Evolutionary conservation across 1,140 invertebrate species (phyloP).

Genomic region (Asobara japonica): DNA sequence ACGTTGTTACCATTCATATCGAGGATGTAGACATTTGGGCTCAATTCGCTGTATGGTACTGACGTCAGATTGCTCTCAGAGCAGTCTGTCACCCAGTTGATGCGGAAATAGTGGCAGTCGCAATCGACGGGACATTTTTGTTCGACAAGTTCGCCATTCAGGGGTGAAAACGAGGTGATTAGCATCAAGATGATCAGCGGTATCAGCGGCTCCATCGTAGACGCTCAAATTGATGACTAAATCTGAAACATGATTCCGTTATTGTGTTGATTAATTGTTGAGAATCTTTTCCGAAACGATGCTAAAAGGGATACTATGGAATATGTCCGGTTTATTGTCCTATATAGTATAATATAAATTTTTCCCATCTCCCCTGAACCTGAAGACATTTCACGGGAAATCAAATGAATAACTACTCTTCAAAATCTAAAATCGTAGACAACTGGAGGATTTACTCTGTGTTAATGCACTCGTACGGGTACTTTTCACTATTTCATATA

Average conservation of each 20-base stretch:
- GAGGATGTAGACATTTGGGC: slow-evolving; percentile 75
- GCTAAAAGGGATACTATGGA: too few species aligned
- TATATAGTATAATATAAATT: too few species aligned
- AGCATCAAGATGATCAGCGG: not conserved
- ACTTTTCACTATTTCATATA: too few species aligned
- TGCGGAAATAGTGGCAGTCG: slow-evolving; percentile 79
- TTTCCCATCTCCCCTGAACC: too few species aligned
- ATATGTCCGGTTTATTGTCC: too few species aligned
- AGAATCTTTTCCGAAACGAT: too few species aligned
- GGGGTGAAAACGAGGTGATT: not conserved
- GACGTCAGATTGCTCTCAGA: slow-evolving; percentile 79
- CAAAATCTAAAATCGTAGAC: too few species aligned
- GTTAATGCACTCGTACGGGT: too few species aligned
- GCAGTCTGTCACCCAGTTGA: slow-evolving; percentile 81
- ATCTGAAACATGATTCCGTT: not conserved
- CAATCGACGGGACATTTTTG: slow-evolving; percentile 77
- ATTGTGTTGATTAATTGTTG: not conserved
- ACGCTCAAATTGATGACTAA: not conserved
- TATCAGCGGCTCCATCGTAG: not conserved
- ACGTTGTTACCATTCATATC: slow-evolving; percentile 78
- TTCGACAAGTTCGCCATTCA: slow-evolving; percentile 72
- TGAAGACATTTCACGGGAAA: too few species aligned
- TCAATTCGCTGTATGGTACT: slow-evolving; percentile 75
- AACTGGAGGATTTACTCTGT: too few species aligned
- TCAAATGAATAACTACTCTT: too few species aligned